phyloP scores from a whole-genome alignment of 2,113 vertebrate genomes.

The Mobula birostris region DNA sequence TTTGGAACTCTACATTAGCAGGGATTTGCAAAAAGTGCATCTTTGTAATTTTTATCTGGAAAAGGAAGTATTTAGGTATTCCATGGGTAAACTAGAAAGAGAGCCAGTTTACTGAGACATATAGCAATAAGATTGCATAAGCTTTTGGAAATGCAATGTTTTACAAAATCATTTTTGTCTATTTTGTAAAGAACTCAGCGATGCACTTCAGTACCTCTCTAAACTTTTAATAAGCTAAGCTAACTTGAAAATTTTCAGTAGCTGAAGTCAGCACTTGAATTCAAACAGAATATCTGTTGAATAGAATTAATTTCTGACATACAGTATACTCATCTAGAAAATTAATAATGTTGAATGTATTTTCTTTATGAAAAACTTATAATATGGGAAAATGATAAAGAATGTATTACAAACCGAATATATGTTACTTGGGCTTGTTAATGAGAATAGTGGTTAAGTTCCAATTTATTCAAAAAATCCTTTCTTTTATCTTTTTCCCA shows the following conservation, averaged over 20 bases:
- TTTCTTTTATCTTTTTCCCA: neutral
- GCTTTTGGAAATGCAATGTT: slow-evolving; percentile 20
- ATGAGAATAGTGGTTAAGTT: neutral
- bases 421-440: neutral
- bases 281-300: neutral
- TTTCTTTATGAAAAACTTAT: neutral
- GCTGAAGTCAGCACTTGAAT: neutral
- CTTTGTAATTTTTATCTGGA: neutral
- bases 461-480: neutral
- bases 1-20: neutral
- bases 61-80: neutral
- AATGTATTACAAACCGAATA: neutral
- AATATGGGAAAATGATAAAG: neutral
- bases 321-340: neutral
- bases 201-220: neutral
- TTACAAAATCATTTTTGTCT: neutral
- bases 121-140: neutral
- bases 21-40: neutral
- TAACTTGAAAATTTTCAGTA: neutral
- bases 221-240: slow-evolving; percentile 19
- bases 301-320: neutral
- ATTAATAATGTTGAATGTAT: neutral
- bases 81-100: neutral
- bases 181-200: neutral
- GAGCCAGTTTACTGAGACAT: neutral